phyloP scores from a whole-genome alignment of 2,797 vertebrate genomes.

The Megalops cyprinoides region DNA sequence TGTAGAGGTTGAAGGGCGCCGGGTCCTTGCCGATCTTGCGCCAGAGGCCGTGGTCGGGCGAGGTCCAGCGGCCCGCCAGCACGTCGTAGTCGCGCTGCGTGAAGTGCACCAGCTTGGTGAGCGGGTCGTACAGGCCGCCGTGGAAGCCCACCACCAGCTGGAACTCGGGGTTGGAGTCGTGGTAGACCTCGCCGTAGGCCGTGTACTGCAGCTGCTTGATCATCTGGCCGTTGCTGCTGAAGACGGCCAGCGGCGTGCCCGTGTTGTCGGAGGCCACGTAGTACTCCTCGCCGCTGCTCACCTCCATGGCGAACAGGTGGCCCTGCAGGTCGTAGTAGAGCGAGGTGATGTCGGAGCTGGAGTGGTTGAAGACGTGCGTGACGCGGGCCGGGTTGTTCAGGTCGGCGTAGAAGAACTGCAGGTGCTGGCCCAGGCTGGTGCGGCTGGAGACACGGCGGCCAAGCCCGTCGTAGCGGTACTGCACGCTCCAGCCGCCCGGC shows the following conservation, averaged over 20 bases:
- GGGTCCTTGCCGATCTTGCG: conserved; percentile 94
- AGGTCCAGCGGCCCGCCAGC: conserved; percentile 94
- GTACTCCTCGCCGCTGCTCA: conserved; percentile 97
- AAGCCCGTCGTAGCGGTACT: conserved; percentile 94
- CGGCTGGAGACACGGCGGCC: conserved; percentile 92
- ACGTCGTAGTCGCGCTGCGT: conserved; percentile 97
- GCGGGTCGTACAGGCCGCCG: conserved; percentile 91
- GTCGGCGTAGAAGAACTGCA: conserved; percentile 98
- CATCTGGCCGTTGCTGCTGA: conserved; percentile 99
- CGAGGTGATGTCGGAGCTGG: conserved; percentile 95
- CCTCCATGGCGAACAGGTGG: conserved; percentile 98
- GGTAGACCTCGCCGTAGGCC: conserved; percentile 94
- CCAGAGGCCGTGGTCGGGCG: conserved; percentile 95
- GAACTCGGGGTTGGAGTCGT: conserved; percentile 97
- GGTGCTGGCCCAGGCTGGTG: conserved; percentile 94
- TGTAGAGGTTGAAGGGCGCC: conserved; percentile 93
- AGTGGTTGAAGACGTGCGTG: conserved; percentile 98
- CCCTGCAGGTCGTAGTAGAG: conserved; percentile 98
- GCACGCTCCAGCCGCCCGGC: conserved; percentile 89
- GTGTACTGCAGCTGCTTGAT: conserved; percentile 99
- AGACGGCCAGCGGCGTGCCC: conserved; percentile 93
- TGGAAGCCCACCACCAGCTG: conserved; percentile 97
- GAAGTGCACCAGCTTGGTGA: conserved; percentile 97
- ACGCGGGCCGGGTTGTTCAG: conserved; percentile 92
- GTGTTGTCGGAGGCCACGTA: conserved; percentile 99